phyloP scores from a whole-genome alignment of 2,113 vertebrate genomes.

The Zosterops lateralis region DNA sequence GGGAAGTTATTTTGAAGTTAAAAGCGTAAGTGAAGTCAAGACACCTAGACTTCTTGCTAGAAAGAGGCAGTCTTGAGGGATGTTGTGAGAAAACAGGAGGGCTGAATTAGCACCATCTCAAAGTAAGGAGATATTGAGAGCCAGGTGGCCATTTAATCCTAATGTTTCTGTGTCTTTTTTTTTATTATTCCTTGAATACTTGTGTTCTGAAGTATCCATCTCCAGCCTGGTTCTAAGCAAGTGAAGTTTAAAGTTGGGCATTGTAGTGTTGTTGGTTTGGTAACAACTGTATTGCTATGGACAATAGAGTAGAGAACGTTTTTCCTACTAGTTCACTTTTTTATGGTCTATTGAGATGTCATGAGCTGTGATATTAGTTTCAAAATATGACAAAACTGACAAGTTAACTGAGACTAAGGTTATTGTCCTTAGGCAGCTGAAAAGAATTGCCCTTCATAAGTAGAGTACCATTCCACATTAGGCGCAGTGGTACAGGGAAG shows the following conservation, averaged over 20 bases:
- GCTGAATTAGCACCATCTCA: not conserved
- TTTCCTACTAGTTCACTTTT: not conserved
- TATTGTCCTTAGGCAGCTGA: not conserved
- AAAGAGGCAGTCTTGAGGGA: not conserved
- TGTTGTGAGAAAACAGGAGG: constrained; percentile 14
- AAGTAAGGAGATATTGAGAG: not conserved
- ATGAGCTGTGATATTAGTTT: not conserved
- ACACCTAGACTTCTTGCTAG: constrained; percentile 23
- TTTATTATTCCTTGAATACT: not conserved
- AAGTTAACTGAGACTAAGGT: not conserved
- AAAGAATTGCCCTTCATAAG: not conserved
- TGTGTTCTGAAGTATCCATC: not conserved
- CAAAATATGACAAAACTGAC: not conserved
- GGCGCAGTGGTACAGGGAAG: not conserved
- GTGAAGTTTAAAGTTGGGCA: not conserved
- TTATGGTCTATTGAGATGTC: not conserved
- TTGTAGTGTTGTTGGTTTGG: not conserved
- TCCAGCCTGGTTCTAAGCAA: not conserved
- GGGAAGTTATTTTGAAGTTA: constrained; percentile 4
- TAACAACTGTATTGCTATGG: not conserved
- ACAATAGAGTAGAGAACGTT: not conserved
- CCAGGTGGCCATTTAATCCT: not conserved
- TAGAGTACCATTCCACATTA: not conserved
- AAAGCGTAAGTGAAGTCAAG: constrained; percentile 25
- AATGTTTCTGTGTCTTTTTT: not conserved